A percentile compares a stretch with the other conserved stretches of the same genome.
These are phyloP conservation scores for Philopotamus ludificatus DNA, from an alignment of 1,140 invertebrate genomes.

Conservation along the genomic window DNA sequence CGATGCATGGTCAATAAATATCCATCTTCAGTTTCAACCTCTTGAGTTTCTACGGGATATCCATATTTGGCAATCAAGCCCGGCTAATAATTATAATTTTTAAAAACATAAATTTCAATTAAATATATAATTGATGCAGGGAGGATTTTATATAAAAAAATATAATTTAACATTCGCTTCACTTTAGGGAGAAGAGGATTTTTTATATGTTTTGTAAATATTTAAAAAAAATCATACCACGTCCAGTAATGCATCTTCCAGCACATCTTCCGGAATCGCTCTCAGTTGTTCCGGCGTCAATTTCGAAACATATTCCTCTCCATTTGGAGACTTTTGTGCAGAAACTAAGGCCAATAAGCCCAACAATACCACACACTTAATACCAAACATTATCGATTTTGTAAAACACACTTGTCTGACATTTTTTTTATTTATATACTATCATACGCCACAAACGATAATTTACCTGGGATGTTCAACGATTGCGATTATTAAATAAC, in stretches of 20 bases:
- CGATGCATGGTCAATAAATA: not conserved
- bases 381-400: too few relatives aligned
- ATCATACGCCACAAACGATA: too few relatives aligned
- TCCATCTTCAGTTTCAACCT: not conserved
- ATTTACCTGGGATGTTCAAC: too few relatives aligned
- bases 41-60: not conserved
- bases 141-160: too few relatives aligned
- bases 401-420: too few relatives aligned
- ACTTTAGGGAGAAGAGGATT: slow-evolving; percentile 51
- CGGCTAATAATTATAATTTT: not conserved
- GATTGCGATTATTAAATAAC: too few relatives aligned
- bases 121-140: not conserved
- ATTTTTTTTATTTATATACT: too few relatives aligned
- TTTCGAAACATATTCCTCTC: not conserved
- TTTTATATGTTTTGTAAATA: slow-evolving; percentile 2
- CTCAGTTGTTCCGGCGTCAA: not conserved
- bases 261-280: slow-evolving; percentile 1
- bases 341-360: not conserved
- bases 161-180: not conserved
- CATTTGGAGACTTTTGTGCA: not conserved
- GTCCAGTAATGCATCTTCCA: not conserved
- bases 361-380: too few relatives aligned
- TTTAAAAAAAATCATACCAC: slow-evolving; percentile 7
- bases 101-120: not conserved
- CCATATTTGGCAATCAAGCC: not conserved